Evolutionary conservation across 2,113 vertebrate genomes (phyloP).

Genomic region (Gymnogyps californianus): DNA sequence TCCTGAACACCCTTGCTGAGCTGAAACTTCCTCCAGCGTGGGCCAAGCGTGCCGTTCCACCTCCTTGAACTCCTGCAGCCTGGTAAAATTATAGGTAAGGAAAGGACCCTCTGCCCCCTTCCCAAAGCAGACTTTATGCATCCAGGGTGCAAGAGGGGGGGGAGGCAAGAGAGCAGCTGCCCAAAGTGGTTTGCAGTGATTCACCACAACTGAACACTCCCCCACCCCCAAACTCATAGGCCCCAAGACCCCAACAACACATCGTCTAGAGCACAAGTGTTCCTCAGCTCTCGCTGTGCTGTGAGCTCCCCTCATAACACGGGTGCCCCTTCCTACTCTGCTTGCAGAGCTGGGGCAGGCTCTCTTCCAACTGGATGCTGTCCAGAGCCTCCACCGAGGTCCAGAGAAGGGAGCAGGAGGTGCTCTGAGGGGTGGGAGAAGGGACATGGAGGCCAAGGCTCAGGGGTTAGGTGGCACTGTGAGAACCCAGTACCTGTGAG

Average conservation of each 20-base stretch:
- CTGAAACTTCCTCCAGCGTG: background rate
- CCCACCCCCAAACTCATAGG: background rate
- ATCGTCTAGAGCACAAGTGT: background rate
- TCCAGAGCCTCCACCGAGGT: background rate
- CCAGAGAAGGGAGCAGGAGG: background rate
- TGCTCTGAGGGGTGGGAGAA: background rate
- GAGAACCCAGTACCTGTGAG: background rate
- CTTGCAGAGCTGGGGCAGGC: background rate
- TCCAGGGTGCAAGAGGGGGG: rapidly evolving
- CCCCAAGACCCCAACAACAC: background rate
- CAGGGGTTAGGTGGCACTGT: background rate
- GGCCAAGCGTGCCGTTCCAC: rapidly evolving
- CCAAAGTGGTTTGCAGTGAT: background rate
- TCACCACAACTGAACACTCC: background rate
- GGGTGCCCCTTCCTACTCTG: background rate
- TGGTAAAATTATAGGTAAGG: background rate
- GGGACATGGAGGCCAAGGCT: background rate
- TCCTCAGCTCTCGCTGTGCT: background rate
- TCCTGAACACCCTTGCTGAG: background rate
- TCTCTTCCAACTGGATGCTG: background rate
- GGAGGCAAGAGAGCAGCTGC: background rate
- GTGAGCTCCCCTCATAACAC: background rate
- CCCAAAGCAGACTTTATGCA: background rate
- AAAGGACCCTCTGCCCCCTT: background rate
- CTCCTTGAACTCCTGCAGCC: background rate